Conservation (phyloP, 2,797 vertebrate species). For the Pseudomugil tenellus region DNA sequence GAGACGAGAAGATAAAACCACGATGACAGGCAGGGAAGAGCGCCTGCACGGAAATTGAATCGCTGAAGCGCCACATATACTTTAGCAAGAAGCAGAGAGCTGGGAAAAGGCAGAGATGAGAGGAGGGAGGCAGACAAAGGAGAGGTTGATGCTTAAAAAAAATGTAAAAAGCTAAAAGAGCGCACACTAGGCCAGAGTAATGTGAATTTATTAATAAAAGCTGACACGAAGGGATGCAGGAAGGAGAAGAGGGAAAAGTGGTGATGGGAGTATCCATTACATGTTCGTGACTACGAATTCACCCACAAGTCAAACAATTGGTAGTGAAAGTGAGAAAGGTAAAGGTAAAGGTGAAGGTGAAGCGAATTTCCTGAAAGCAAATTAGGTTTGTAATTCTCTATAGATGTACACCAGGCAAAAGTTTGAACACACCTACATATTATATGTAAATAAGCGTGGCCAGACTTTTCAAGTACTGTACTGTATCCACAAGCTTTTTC, state of each 20-base stretch:
- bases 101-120: constrained; percentile 51
- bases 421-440: background rate
- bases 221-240: constrained; percentile 29
- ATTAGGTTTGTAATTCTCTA: constrained; percentile 16
- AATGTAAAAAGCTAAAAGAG: constrained; percentile 31
- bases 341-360: constrained; percentile 20
- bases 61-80: constrained; percentile 88
- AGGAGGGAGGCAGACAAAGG: constrained; percentile 43
- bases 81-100: constrained; percentile 84
- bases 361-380: constrained; percentile 1
- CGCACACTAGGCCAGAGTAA: constrained; percentile 38
- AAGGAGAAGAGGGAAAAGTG: constrained; percentile 11
- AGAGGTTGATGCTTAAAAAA: constrained; percentile 39
- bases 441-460: background rate
- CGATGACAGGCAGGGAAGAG: constrained; percentile 81
- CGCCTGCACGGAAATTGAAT: constrained; percentile 90
- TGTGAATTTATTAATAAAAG: constrained; percentile 47
- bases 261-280: constrained; percentile 26
- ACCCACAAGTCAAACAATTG: constrained; percentile 8
- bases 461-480: too few species aligned
- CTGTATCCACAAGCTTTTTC: background rate
- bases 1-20: constrained; percentile 86
- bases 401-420: background rate
- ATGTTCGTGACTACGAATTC: constrained; percentile 10
- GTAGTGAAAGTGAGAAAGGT: constrained; percentile 18